These are phyloP conservation scores for Myripristis jacobus DNA, from an alignment of 2,797 vertebrate species.

Conservation along the genomic window DNA sequence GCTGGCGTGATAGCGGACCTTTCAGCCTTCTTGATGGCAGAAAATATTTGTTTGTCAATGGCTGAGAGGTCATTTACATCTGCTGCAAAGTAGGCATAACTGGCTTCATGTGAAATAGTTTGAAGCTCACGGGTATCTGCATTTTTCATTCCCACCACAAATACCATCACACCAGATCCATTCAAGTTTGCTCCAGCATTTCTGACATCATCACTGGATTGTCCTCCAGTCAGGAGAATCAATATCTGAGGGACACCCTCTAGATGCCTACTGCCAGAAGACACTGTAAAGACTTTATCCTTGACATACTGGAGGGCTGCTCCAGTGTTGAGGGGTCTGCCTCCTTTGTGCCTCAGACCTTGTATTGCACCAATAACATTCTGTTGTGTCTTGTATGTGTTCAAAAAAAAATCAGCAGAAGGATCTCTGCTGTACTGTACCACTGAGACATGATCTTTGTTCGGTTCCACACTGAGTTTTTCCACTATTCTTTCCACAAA, in stretches of 20 bases:
- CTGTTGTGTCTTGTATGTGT: slow-evolving; percentile 70
- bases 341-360: slow-evolving; percentile 73
- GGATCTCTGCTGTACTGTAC: slow-evolving; percentile 77
- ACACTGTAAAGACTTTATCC: slow-evolving; percentile 70
- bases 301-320: slow-evolving; percentile 76
- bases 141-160: slow-evolving; percentile 71
- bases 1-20: slow-evolving; percentile 24
- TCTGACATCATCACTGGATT: slow-evolving; percentile 75
- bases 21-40: slow-evolving; percentile 45
- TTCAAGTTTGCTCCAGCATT: slow-evolving; percentile 76
- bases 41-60: slow-evolving; percentile 68
- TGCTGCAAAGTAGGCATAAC: slow-evolving; percentile 59
- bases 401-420: slow-evolving; percentile 73
- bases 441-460: slow-evolving; percentile 76
- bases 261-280: slow-evolving; percentile 76
- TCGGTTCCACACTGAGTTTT: slow-evolving; percentile 71
- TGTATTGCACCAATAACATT: slow-evolving; percentile 55
- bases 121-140: slow-evolving; percentile 77
- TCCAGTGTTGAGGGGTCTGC: slow-evolving; percentile 75
- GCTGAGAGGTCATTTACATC: slow-evolving; percentile 61
- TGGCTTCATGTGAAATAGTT: slow-evolving; percentile 70
- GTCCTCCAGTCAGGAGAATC: slow-evolving; percentile 75
- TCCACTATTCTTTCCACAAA: slow-evolving; percentile 76
- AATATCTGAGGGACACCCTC: slow-evolving; percentile 74
- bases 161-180: slow-evolving; percentile 80